A percentile compares a stretch with the other conserved stretches of the same genome.
Conservation (phyloP, 2,113 vertebrate species). For the Neomonachus schauinslandi region DNA sequence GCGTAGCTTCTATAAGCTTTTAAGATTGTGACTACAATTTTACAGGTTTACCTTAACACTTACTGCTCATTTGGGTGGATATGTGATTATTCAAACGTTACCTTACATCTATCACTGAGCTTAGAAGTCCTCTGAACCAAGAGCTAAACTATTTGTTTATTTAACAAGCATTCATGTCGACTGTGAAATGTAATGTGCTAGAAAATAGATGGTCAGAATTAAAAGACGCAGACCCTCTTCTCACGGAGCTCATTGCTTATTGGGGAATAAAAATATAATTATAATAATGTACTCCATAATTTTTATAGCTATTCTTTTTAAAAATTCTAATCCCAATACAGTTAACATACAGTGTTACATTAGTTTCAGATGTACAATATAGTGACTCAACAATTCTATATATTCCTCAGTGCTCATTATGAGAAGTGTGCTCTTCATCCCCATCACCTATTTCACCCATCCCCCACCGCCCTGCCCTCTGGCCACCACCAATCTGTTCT, state of each 20-base stretch:
- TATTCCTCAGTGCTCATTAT: background rate
- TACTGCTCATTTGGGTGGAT: background rate
- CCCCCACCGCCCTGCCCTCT: background rate
- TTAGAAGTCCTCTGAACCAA: background rate
- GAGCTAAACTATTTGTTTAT: background rate
- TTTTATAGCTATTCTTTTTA: background rate
- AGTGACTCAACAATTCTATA: background rate
- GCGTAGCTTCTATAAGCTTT: background rate
- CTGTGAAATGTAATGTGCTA: background rate
- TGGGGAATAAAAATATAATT: conserved; percentile 23
- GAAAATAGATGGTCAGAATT: background rate
- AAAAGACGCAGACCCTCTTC: background rate
- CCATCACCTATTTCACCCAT: background rate
- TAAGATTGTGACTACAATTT: background rate
- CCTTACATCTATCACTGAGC: background rate
- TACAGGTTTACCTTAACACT: background rate
- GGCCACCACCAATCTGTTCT: background rate
- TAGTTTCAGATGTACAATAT: background rate
- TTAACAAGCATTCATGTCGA: background rate
- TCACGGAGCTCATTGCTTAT: background rate
- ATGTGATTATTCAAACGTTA: background rate
- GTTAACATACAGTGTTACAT: background rate
- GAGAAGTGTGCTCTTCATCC: background rate
- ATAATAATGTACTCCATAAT: background rate
- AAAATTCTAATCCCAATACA: background rate